Evolutionary conservation across 2,113 vertebrate species (phyloP), one percentile per base, ranked within the genome.

Genomic region (Megaptera novaeangliae): DNA sequence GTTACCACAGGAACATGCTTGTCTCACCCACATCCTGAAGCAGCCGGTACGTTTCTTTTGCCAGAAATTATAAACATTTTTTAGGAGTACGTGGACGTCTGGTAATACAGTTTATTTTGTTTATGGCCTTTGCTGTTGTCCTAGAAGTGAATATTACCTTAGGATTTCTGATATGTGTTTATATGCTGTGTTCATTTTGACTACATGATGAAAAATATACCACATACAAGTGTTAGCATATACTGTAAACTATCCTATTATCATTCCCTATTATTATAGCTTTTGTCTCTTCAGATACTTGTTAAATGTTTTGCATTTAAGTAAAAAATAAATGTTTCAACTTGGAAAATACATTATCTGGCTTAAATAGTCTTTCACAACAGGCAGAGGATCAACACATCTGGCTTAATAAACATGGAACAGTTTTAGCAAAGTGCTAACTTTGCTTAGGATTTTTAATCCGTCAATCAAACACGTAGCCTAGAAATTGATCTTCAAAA

Each of bases 11-110:
- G 95, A 96, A 96, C 96, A 92, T 44, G 10, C 94, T 74, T 80
- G 96, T 98, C 97, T 95, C 97, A 80, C 96, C 94, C 96, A 97
- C 91, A 96, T 98, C 97, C 98, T 98, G 97, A 97, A 80, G 64
- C 25, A 97, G 15, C 21, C 69, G 13, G 59, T 97, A 68, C 3
- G 6, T 97, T 97, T 97, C 94, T 98, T 97, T 98, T 97, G 61
- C 94, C 98, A 17, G 72, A 96, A 98, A 75, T 95, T 61, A 59
- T 97, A 80, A 91, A 80, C n/a, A 29, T 96, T 92, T 74, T 8
- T 97, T 98, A 95, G 14, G 11, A 96, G 87, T 93, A 95, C 94
- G n/a, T 96, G 66, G 91, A 84, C 13, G 1, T 34, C 91, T 97
- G 88, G 91, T 61, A 96, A 66, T 44, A 90, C 27, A 77, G 0